These are phyloP conservation scores for Idaea dimidiata DNA, from an alignment of 2,888 invertebrate genomes.

Conservation along the genomic window DNA sequence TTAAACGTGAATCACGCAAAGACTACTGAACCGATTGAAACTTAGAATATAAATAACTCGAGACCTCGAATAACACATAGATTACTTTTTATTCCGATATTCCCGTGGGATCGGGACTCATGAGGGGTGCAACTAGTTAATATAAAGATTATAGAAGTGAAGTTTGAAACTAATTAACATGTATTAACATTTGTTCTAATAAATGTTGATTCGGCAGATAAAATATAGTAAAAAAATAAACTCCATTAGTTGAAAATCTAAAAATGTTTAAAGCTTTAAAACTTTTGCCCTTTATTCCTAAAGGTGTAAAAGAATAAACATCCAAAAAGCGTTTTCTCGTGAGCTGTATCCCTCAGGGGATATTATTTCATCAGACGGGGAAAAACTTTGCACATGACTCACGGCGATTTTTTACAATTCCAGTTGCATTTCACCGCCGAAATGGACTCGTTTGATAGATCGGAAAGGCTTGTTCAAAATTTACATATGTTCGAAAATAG, in stretches of 20 bases:
- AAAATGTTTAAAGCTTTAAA: not conserved
- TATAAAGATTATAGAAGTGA: too few relatives aligned
- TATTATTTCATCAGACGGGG: constrained; percentile 24
- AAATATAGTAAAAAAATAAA: not conserved
- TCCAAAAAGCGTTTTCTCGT: constrained; percentile 17
- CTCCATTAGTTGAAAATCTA: not conserved
- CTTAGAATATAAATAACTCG: too few relatives aligned
- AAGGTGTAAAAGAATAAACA: constrained; percentile 13
- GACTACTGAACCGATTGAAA: too few relatives aligned
- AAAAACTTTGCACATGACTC: constrained; percentile 42
- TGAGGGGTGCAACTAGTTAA: too few relatives aligned
- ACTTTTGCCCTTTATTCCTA: constrained; percentile 6
- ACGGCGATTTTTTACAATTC: constrained; percentile 68
- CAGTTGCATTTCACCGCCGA: constrained; percentile 61
- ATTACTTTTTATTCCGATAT: too few relatives aligned
- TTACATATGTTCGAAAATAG: constrained; percentile 68
- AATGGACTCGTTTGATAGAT: constrained; percentile 69
- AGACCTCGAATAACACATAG: too few relatives aligned
- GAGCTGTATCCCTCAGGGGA: constrained; percentile 11
- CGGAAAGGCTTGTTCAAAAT: constrained; percentile 75
- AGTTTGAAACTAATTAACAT: too few relatives aligned
- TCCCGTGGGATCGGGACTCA: too few relatives aligned
- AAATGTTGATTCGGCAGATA: too few relatives aligned
- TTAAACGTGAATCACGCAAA: too few relatives aligned
- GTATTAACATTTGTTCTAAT: too few relatives aligned